Evolutionary conservation across 2,888 invertebrate species (phyloP), one percentile per base, ranked within the genome.

Genomic region (Bimastos eiseni): DNA sequence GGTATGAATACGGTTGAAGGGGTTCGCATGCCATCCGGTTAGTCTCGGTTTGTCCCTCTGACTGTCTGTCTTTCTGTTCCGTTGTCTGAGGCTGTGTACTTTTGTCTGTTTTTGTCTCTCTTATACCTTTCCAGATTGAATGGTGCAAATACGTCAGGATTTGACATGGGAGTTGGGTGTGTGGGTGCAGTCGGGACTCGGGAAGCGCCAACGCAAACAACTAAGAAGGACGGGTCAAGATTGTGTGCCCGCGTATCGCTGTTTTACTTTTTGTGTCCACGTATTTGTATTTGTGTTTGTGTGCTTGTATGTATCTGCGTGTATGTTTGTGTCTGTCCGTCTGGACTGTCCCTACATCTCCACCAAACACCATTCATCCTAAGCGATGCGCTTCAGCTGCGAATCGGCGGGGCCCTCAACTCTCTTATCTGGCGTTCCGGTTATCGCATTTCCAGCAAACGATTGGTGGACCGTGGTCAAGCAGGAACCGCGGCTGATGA

Each of bases 391-490:
- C 70, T n/a, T 70, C 17, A 70, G 70, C 70, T 70, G 70, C 70
- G 70, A 70, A 70, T 70, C 5, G n/a, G 30, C 30, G 70, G n/a
- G 30, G 70, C 70, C n/a, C n/a, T 70, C 70, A 70, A 70, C 70
- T 70, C 70, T 13, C 30, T 70, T 70, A 70, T 70, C 70, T 70
- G 70, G 8, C 70, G 70, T 70, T 70, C 70, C 70, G 70, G 70
- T 70, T n/a, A n/a, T n/a, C 70, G 70, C 70, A 70, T 70, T 70
- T 70, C 70, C n/a, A n/a, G 70, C 70, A 70, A 70, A 70, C 70
- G 70, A 11, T 70, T 11, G 70, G 11, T 70, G 70, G 30, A 55
- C 70, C n/a, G 70, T 70, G 70, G 11, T n/a, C 30, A n/a, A 70
- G n/a, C 11, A 70, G n/a, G 5, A n/a, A n/a, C n/a, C n/a, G n/a